Percentiles rank a stretch among this genome's conserved stretches.
Conservation (phyloP, 2,888 invertebrate species). For the Carabus problematicus region DNA sequence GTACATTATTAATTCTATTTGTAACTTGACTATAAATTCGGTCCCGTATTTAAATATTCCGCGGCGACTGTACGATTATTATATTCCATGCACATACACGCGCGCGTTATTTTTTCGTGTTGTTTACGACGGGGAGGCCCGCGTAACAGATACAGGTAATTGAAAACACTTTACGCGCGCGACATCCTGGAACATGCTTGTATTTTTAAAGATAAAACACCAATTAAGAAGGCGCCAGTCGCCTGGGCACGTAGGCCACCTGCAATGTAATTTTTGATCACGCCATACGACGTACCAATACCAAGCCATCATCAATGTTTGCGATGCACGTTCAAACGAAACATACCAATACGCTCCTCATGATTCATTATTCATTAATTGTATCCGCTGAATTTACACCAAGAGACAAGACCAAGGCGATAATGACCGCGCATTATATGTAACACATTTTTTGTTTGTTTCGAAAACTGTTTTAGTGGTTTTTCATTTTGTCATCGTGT, state of each 20-base stretch:
- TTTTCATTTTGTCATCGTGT: too few species aligned
- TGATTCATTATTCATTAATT: neutral
- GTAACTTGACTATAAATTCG: too few species aligned
- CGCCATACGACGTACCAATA: neutral
- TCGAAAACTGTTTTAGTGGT: too few species aligned
- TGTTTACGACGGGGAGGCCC: neutral
- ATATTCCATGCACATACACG: too few species aligned
- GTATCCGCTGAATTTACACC: neutral
- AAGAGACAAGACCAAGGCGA: too few species aligned
- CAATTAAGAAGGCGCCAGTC: conserved; percentile 39
- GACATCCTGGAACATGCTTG: conserved; percentile 9
- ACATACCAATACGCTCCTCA: conserved; percentile 4
- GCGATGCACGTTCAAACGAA: neutral
- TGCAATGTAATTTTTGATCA: conserved; percentile 36
- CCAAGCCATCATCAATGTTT: too few species aligned
- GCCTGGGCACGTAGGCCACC: conserved; percentile 35
- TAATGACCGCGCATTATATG: too few species aligned
- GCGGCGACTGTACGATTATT: too few species aligned
- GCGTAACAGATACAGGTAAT: conserved; percentile 6
- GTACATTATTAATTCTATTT: too few species aligned
- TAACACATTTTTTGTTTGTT: too few species aligned
- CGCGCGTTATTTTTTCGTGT: too few species aligned
- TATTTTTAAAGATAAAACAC: conserved; percentile 36
- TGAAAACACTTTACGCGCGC: neutral
- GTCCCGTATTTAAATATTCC: too few species aligned